Percentiles rank a stretch among this genome's conserved stretches.
Conservation (phyloP, 2,113 vertebrate genomes). For the Mirounga angustirostris region DNA sequence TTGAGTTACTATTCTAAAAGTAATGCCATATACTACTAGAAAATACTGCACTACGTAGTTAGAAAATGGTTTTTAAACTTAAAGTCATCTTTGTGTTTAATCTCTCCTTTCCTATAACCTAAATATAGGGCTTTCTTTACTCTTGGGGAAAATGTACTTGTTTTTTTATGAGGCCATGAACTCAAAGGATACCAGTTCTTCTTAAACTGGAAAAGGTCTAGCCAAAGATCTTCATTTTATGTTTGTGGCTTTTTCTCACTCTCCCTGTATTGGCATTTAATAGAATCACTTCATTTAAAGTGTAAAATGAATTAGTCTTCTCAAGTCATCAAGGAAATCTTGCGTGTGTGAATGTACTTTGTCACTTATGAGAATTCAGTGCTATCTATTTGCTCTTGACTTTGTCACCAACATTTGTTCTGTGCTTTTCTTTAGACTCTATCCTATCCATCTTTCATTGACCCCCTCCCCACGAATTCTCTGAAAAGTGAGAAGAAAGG, state of each 20-base stretch:
- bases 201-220: not conserved
- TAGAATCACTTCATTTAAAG: not conserved
- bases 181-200: not conserved
- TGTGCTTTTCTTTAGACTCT: not conserved
- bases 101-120: not conserved
- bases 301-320: not conserved
- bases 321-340: not conserved
- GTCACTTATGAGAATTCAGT: not conserved
- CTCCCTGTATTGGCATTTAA: not conserved
- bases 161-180: not conserved
- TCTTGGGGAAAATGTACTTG: not conserved
- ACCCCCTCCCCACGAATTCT: not conserved
- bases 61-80: slow-evolving; percentile 3
- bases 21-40: not conserved
- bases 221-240: not conserved
- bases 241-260: too few species aligned
- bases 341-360: not conserved
- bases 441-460: not conserved
- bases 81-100: not conserved
- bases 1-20: not conserved
- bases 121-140: not conserved
- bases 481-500: not conserved
- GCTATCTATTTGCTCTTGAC: not conserved
- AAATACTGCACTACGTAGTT: not conserved
- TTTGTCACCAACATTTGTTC: not conserved